Conservation (phyloP, 1,140 invertebrate genomes). For the Heliconius congener region DNA sequence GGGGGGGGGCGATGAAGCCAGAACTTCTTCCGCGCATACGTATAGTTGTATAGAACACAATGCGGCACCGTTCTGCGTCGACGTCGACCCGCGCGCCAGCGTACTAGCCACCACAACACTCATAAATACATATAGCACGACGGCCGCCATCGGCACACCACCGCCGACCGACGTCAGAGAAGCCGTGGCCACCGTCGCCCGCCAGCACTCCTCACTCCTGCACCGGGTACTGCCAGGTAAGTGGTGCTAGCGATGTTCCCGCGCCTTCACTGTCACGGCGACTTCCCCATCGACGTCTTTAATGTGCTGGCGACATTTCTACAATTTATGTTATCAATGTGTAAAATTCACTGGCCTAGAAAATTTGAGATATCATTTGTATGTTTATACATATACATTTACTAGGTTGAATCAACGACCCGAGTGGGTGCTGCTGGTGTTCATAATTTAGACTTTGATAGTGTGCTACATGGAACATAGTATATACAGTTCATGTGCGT, state of each 20-base stretch:
- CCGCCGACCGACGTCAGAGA: conserved; percentile 45
- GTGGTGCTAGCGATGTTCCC: conserved; percentile 54
- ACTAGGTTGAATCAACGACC: background rate
- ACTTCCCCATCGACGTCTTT: background rate
- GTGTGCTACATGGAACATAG: background rate
- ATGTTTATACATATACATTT: background rate
- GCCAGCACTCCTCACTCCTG: background rate
- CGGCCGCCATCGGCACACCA: conserved; percentile 39
- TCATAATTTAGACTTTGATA: background rate
- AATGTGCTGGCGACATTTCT: conserved; percentile 11
- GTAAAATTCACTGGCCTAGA: background rate
- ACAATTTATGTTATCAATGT: conserved; percentile 2
- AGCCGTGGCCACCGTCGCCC: conserved; percentile 29
- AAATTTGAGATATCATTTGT: background rate
- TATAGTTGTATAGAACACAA: conserved; percentile 69
- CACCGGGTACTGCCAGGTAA: conserved; percentile 44
- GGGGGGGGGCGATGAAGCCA: conserved; percentile 41
- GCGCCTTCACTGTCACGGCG: background rate
- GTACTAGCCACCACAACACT: conserved; percentile 57
- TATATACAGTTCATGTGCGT: background rate
- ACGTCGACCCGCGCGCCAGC: conserved; percentile 64
- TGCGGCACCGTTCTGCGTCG: conserved; percentile 71
- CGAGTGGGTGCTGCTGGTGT: background rate
- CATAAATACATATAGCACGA: conserved; percentile 61
- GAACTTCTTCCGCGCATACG: conserved; percentile 54